Percentiles rank a stretch among this genome's conserved stretches.
These are phyloP conservation scores for Bubalus kerabau DNA, from an alignment of 2,113 vertebrate species.

Conservation along the genomic window DNA sequence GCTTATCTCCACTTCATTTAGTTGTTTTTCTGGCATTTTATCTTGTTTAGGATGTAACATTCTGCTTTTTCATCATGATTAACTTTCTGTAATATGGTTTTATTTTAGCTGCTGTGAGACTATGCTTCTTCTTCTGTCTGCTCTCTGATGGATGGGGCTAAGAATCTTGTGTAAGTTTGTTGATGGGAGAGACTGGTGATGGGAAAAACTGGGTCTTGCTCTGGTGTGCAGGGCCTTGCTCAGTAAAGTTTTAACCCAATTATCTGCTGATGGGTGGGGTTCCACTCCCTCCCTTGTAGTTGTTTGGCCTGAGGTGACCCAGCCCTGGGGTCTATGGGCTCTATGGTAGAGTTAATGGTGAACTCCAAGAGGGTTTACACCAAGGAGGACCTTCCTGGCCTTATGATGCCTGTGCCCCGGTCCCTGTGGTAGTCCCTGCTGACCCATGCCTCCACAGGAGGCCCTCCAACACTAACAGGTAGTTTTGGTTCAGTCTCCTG, in stretches of 20 bases:
- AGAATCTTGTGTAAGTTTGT: neutral
- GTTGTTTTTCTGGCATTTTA: neutral
- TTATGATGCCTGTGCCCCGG: rapidly evolving
- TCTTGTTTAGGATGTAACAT: neutral
- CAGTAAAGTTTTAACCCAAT: neutral
- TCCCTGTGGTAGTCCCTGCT: neutral
- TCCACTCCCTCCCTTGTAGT: neutral
- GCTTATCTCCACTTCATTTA: neutral
- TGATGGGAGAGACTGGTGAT: neutral
- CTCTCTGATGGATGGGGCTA: neutral
- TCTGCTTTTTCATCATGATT: neutral
- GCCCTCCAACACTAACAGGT: neutral
- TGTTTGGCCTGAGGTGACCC: neutral
- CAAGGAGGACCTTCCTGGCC: neutral
- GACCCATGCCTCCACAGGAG: neutral
- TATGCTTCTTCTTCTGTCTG: neutral
- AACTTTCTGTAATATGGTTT: neutral
- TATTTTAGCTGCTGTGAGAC: neutral
- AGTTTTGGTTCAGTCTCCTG: neutral
- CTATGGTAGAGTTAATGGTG: neutral
- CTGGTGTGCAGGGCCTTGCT: neutral
- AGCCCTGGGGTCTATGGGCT: neutral
- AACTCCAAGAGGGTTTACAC: neutral
- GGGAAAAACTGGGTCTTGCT: neutral
- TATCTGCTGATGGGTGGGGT: neutral